phyloP scores from a whole-genome alignment of 2,888 invertebrate species.

The Drosophila acutilabella region DNA sequence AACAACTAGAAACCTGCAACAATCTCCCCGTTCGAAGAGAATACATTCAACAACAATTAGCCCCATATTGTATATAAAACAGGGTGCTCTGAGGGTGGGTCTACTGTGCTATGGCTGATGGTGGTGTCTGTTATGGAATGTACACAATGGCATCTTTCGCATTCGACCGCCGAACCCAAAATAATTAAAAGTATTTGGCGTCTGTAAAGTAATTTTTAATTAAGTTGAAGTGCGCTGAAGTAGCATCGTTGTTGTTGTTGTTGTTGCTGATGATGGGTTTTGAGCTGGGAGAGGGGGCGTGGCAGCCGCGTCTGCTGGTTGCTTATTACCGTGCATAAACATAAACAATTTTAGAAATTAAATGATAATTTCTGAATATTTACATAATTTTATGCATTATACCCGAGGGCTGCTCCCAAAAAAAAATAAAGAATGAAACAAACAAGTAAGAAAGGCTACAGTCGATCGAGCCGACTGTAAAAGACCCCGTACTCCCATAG shows the following conservation, averaged over 20 bases:
- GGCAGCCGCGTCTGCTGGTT: conserved; percentile 46
- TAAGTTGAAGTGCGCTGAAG: conserved; percentile 76
- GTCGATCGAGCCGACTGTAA: no score
- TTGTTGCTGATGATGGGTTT: conserved; percentile 35
- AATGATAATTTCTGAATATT: conserved; percentile 75
- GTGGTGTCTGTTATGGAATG: conserved; percentile 19
- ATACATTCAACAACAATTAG: conserved; percentile 35
- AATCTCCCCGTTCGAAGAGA: conserved; percentile 3
- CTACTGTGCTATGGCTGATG: not conserved
- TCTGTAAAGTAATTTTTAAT: conserved; percentile 80
- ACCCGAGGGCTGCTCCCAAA: conserved; percentile 40
- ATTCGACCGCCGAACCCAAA: conserved; percentile 78
- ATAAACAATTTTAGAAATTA: conserved; percentile 78
- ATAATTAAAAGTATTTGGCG: conserved; percentile 80
- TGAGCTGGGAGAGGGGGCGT: conserved; percentile 25
- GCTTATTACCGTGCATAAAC: conserved; percentile 77
- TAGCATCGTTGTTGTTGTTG: conserved; percentile 13
- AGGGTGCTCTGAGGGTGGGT: conserved; percentile 3
- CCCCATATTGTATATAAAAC: conserved; percentile 18
- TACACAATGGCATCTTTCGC: conserved; percentile 57
- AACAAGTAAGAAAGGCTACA: no score
- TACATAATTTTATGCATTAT: conserved; percentile 79
- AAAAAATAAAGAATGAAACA: not conserved
- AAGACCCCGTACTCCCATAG: no score
- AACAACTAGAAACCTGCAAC: conserved; percentile 40